Base-by-base conservation (phyloP, 2,888 invertebrate genomes). In the Stegana nigrithorax region DNA sequence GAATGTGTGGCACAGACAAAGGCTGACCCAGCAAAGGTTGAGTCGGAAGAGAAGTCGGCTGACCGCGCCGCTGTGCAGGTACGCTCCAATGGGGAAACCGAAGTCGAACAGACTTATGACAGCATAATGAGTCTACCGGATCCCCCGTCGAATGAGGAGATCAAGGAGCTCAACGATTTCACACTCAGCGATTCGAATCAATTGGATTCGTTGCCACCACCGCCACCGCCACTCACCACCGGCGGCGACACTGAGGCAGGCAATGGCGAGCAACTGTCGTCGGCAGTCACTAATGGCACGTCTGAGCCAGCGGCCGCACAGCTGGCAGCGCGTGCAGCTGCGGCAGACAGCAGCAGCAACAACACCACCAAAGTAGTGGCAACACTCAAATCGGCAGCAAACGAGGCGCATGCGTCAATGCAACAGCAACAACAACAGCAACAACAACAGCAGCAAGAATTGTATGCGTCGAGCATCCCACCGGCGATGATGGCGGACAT, bases 71-170 rank as follows among this genome's bases (percentile, higher is more conserved):
- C 12, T 10, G 23, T 23, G 12, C 23, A 23, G 1, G 10, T 14
- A 12, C 27, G 12, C n/a, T 6, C n/a, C 23, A 6, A 51, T 8
- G 2, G 8, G 17, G 12, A 47, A 4, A 12, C 8, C 23, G 63
- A 64, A 5, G 7, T 29, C 60, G 68, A 73, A 66, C 63, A 64
- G 5, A 78, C 73, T 60, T 85, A 82, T 63, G 85, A 86, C 61
- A 86, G 86, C 68, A 75, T 86, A 64, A 81, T 85, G 67, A 85
- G 84, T 64, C 72, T 86, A 53, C 85, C 85, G 26, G 85, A 83
- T 60, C 86, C 85, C 60, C 85, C 85, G 60, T 79, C 85, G 57
- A 82, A 72, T 17, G 85, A 85, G 60, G 85, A 85, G 71, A 85
- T 85, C 51, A 84, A 83, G 50, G 78, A 84, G 73, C 71, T 85